Percentiles rank a stretch among this genome's conserved stretches.
phyloP scores from a whole-genome alignment of 2,113 vertebrate species.

The Trinectes maculatus region DNA sequence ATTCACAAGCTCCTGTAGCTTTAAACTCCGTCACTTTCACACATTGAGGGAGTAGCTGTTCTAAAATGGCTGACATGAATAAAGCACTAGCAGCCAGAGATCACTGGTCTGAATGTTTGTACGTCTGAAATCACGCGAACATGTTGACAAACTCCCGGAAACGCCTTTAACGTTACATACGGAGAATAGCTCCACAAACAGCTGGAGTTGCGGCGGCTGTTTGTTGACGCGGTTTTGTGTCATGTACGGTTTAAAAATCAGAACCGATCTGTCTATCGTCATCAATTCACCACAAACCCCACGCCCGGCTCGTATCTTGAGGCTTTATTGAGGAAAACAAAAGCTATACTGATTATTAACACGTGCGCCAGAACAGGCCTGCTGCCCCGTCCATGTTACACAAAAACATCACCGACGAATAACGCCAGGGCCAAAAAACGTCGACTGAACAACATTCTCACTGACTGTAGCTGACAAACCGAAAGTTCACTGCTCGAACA shows the following conservation, averaged over 20 bases:
- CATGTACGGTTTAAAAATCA: too few species aligned
- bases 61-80: conserved; percentile 33
- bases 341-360: conserved; percentile 12
- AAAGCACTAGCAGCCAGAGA: not conserved
- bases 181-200: too few species aligned
- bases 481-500: accelerated
- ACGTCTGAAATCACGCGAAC: too few species aligned
- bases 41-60: accelerated
- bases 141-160: too few species aligned
- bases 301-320: accelerated
- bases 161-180: too few species aligned
- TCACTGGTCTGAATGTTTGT: not conserved
- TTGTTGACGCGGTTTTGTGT: too few species aligned
- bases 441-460: not conserved
- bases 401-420: not conserved
- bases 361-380: conserved; percentile 62
- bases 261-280: too few species aligned
- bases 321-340: not conserved
- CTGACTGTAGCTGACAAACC: accelerated
- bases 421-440: accelerated
- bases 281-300: too few species aligned
- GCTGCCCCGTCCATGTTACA: not conserved
- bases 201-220: too few species aligned
- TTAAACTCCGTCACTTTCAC: too few species aligned
- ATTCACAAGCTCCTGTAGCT: too few species aligned